Percentiles rank a stretch among this genome's conserved stretches.
phyloP scores from a whole-genome alignment of 2,797 vertebrate species.

The Tapirus indicus region DNA sequence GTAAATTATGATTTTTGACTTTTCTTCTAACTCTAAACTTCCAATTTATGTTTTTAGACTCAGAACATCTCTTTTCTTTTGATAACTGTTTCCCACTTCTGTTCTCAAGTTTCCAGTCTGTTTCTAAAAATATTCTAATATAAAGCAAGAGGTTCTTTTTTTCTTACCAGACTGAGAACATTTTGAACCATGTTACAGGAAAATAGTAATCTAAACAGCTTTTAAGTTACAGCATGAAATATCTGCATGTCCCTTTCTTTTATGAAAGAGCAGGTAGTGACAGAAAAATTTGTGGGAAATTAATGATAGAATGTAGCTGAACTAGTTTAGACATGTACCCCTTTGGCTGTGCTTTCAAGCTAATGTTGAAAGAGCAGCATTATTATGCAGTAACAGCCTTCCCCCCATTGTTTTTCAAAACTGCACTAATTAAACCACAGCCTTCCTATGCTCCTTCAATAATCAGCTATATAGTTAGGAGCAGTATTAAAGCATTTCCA shows the following conservation, averaged over 20 bases:
- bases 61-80: not conserved
- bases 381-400: slow-evolving; percentile 71
- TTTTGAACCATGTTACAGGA: slow-evolving; percentile 20
- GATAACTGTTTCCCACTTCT: not conserved
- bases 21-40: not conserved
- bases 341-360: slow-evolving; percentile 76
- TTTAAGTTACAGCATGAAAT: not conserved
- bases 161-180: not conserved
- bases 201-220: not conserved
- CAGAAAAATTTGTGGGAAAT: slow-evolving; percentile 71
- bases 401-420: slow-evolving; percentile 75
- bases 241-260: slow-evolving; percentile 4
- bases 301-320: slow-evolving; percentile 73
- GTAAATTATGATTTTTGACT: not conserved
- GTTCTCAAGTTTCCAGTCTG: slow-evolving; percentile 16
- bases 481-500: slow-evolving; percentile 79
- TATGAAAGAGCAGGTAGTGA: slow-evolving; percentile 53
- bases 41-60: not conserved
- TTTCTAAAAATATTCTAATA: slow-evolving; percentile 16
- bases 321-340: slow-evolving; percentile 75
- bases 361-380: slow-evolving; percentile 79
- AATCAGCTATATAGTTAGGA: slow-evolving; percentile 80
- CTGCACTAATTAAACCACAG: slow-evolving; percentile 82
- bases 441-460: slow-evolving; percentile 80
- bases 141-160: not conserved